Percentiles rank a stretch among this genome's conserved stretches.
Evolutionary conservation across 2,888 invertebrate species (phyloP).

Genomic region (Buathra laborator): DNA sequence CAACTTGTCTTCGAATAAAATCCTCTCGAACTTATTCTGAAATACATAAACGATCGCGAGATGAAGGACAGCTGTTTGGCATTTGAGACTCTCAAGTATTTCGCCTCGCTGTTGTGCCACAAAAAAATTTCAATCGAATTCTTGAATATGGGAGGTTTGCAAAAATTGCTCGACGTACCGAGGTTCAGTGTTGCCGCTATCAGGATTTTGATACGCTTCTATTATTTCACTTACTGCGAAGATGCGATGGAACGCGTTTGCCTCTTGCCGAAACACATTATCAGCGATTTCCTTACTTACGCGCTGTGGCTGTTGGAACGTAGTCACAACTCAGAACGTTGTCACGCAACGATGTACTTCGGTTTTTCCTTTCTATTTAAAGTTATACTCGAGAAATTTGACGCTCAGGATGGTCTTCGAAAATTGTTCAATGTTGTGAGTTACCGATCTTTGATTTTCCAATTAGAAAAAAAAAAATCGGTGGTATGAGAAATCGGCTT

Average conservation of each 20-base stretch:
- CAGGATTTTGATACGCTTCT: constrained; percentile 97
- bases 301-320: constrained; percentile 98
- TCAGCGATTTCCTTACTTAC: constrained; percentile 94
- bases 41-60: constrained; percentile 95
- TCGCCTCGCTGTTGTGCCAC: constrained; percentile 97
- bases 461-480: neutral
- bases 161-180: constrained; percentile 95
- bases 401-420: constrained; percentile 96
- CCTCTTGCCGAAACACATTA: constrained; percentile 91
- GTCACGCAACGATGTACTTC: constrained; percentile 99
- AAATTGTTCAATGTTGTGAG: constrained; percentile 96
- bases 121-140: constrained; percentile 99
- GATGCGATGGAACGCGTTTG: constrained; percentile 99
- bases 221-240: constrained; percentile 98
- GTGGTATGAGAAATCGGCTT: no score
- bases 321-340: constrained; percentile 98
- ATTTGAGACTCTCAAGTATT: constrained; percentile 98
- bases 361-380: constrained; percentile 97
- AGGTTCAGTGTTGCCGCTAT: constrained; percentile 98
- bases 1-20: constrained; percentile 97
- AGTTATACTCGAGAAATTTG: constrained; percentile 97
- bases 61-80: constrained; percentile 96
- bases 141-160: constrained; percentile 94
- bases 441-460: constrained; percentile 67
- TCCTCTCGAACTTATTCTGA: constrained; percentile 95